Evolutionary conservation across 2,888 invertebrate genomes (phyloP), one percentile per base, ranked within the genome.

Genomic region (Himalopsyche kuldschensis): DNA sequence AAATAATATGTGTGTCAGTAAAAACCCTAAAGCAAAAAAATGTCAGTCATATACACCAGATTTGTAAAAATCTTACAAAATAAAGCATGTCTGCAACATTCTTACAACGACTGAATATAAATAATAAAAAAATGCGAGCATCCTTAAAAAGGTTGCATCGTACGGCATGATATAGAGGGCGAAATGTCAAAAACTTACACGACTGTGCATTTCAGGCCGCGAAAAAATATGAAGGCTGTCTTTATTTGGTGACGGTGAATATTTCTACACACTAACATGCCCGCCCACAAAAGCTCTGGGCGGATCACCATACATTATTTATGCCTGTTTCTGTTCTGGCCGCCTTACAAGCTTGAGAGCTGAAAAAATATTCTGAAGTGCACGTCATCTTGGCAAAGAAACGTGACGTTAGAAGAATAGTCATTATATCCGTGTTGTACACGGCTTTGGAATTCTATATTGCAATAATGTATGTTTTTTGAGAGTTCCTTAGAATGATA

Each of bases 231-330:
- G 69, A 77, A 77, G 78, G 46, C 48, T 78, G 78, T 48, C 78
- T 78, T 41, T 47, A 69, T 80, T 80, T 75, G 75, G 32, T 24
- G 32, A 41, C 69, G 30, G 46, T 63, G 63, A 80, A 69, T 69
- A 75, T 79, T 80, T 48, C 32, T 80, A 24, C 24, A 27, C 69
- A 69, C 69, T 69, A 27, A 69, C 27, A 69, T 75, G 41, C 75
- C 80, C 78, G 75, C 83, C 85, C 84, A 80, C 78, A 32, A 46
- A 46, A 47, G 81, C 76, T 41, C 77, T 76, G 80, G 83, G 85
- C 83, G 83, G 79, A 48, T 83, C 85, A 80, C 77, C 83, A 83
- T 84, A 84, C 82, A 85, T 85, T 85, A 85, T 84, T 85, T 84
- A 84, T 83, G 77, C 69, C 77, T 41, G 77, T 82, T 77, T 69